phyloP scores from a whole-genome alignment of 1,140 invertebrate genomes.

The Laodelphax striatellus region DNA sequence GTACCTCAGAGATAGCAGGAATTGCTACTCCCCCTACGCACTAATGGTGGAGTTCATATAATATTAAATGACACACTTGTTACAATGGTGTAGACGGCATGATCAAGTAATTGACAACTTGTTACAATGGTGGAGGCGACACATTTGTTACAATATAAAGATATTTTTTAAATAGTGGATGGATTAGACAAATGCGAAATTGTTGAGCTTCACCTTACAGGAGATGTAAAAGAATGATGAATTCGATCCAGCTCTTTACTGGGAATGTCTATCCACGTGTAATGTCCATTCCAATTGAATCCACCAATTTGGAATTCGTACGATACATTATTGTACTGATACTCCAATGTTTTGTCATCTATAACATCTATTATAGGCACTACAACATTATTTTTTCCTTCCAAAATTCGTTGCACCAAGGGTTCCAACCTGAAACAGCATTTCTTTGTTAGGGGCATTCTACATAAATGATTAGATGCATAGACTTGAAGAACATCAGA shows the following conservation, averaged over 20 bases:
- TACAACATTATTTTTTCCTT: slow-evolving; percentile 61
- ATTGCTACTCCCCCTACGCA: too few relatives aligned
- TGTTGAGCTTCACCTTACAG: slow-evolving; percentile 44
- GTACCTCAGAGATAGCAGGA: too few relatives aligned
- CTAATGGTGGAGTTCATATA: too few relatives aligned
- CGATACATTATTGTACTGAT: slow-evolving; percentile 66
- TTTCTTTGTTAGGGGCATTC: slow-evolving; percentile 47
- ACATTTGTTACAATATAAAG: too few relatives aligned
- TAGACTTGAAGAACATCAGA: slow-evolving; percentile 20
- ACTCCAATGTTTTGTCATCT: slow-evolving; percentile 83
- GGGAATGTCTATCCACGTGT: slow-evolving; percentile 62
- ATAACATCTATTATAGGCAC: slow-evolving; percentile 94
- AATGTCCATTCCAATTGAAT: slow-evolving; percentile 93
- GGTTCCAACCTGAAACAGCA: slow-evolving; percentile 58
- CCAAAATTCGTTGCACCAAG: slow-evolving; percentile 60
- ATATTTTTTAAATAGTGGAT: too few relatives aligned
- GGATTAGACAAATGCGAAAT: too few relatives aligned
- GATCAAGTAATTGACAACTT: too few relatives aligned
- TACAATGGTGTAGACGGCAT: too few relatives aligned
- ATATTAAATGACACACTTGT: too few relatives aligned
- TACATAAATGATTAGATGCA: slow-evolving; percentile 81
- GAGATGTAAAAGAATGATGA: slow-evolving; percentile 45
- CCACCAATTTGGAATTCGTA: slow-evolving; percentile 91
- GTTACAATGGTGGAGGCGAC: too few relatives aligned
- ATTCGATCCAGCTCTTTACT: slow-evolving; percentile 43